Evolutionary conservation across 2,888 invertebrate genomes (phyloP).

Genomic region (Drosophila maculinotata): DNA sequence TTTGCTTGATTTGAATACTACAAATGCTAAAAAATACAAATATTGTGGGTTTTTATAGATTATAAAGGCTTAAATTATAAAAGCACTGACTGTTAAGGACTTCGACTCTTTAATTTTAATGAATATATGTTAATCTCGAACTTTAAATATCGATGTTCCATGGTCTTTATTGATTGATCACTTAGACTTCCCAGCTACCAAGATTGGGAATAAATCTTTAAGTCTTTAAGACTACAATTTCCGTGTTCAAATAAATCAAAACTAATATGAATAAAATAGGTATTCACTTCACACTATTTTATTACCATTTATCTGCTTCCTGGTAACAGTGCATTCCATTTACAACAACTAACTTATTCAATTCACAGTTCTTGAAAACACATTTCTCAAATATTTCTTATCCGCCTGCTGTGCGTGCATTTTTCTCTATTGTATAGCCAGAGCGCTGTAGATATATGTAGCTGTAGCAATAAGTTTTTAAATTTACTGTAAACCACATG

Average conservation of each 20-base stretch:
- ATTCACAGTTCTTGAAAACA: conserved; percentile 2
- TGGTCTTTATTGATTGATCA: no score
- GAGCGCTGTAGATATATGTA: conserved; percentile 8
- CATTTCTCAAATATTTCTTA: conserved; percentile 15
- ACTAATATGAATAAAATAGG: background rate
- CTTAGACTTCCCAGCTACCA: no score
- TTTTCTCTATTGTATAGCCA: conserved; percentile 2
- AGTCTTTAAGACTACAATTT: background rate
- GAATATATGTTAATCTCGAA: no score
- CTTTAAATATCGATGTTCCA: no score
- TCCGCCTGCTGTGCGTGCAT: conserved; percentile 5
- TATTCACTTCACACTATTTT: background rate
- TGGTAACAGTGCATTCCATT: background rate
- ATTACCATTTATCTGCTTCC: background rate
- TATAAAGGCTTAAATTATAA: no score
- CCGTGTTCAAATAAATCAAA: background rate
- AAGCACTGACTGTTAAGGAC: no score
- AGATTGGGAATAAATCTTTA: no score
- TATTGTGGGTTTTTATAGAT: background rate
- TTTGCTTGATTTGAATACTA: conserved; percentile 1
- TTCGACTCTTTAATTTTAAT: no score
- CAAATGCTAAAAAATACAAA: background rate
- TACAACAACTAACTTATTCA: conserved; percentile 5
- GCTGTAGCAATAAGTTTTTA: conserved; percentile 14
- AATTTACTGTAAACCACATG: conserved; percentile 36